Conservation (phyloP, 2,113 vertebrate genomes). For the Chrysochloris asiatica region DNA sequence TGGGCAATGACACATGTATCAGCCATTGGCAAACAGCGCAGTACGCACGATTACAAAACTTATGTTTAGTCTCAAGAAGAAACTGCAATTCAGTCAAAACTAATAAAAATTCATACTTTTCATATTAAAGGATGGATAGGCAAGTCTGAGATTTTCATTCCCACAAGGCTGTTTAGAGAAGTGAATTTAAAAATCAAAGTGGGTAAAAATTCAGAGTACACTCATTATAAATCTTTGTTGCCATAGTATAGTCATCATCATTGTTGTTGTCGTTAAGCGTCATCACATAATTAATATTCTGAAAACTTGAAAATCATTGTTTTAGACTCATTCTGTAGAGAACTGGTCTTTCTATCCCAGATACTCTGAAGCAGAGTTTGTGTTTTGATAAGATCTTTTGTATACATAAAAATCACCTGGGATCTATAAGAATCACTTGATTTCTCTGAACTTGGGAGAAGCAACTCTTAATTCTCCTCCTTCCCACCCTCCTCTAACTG, state of each 20-base stretch:
- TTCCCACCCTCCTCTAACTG: too few relatives aligned
- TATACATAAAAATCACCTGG: neutral
- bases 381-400: neutral
- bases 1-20: slow-evolving; percentile 45
- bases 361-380: neutral
- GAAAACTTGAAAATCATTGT: slow-evolving; percentile 5
- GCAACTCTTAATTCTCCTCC: neutral
- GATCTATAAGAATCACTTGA: neutral
- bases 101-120: slow-evolving; percentile 76
- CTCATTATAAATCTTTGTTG: neutral
- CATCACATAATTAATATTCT: too few relatives aligned
- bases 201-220: neutral
- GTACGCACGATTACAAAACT: slow-evolving; percentile 56
- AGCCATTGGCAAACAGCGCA: slow-evolving; percentile 49
- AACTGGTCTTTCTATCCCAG: neutral
- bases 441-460: neutral
- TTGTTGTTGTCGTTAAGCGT: too few relatives aligned
- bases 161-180: slow-evolving; percentile 24
- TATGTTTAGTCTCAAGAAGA: slow-evolving; percentile 78
- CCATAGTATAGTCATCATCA: neutral
- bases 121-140: slow-evolving; percentile 55
- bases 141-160: slow-evolving; percentile 57
- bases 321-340: neutral
- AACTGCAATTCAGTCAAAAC: slow-evolving; percentile 74
- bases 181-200: slow-evolving; percentile 59